Evolutionary conservation across 2,113 vertebrate species (phyloP), one percentile per base, ranked within the genome.

Genomic region (Apus apus): DNA sequence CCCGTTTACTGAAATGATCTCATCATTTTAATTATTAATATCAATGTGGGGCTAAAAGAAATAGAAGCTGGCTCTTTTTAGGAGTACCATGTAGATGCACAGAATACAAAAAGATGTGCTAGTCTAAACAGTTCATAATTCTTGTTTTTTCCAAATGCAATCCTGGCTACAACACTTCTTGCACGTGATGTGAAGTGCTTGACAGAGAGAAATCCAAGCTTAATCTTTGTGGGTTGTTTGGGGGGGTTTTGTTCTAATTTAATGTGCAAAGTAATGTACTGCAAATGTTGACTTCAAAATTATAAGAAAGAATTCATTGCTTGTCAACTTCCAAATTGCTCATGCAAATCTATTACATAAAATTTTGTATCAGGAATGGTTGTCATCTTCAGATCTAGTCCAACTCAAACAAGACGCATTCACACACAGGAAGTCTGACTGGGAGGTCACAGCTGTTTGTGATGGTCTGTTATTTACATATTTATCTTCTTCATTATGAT

Each of bases 41-140:
- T 25, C 15, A 40, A 56, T 17, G 40, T 18, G 9, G 23, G 36
- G 29, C 26, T 81, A 46, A 56, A 67, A 72, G 27, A 57, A 81
- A 61, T 17, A 51, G 32, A 56, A 62, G 29, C 9, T 56, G 23
- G 38, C 14, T 66, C 6, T 25, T 51, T 36, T 71, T n/a, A 82
- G 34, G 56, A 61, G 27, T 45, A 36, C 23, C 29, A 11, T 3
- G 21, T 25, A 70, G 43, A 58, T 0, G 0, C 7, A 61, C 15
- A 5, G 30, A 29, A 20, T 20, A n/a, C 29, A 38, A 50, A 71
- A 80, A 38, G 14, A 27, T 10, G 16, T 29, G 30, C 30, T 40
- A 32, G 21, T 43, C 26, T 70, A n/a, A 71, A 17, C 30, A 56
- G 51, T 30, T 74, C 14, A 5, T 50, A 34, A 38, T 56, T 76